A percentile compares a stretch with the other conserved stretches of the same genome.
phyloP scores from a whole-genome alignment of 1,140 invertebrate species.

The Vollenhovia emeryi region DNA sequence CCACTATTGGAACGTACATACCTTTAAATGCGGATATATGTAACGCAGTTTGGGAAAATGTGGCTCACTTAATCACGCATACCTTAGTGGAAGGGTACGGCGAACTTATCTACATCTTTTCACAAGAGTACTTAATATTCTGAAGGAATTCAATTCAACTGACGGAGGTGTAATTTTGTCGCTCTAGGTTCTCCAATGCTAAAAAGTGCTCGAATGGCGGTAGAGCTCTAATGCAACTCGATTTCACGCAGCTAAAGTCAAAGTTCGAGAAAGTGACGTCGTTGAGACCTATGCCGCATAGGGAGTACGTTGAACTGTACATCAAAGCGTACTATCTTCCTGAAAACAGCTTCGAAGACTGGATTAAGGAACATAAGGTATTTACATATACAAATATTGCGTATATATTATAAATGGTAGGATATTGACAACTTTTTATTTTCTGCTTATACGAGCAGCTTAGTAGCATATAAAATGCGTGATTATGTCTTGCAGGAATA shows the following conservation, averaged over 20 bases:
- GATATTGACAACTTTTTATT: conserved; percentile 32
- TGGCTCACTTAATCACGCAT: conserved; percentile 93
- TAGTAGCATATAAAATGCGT: neutral
- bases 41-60: conserved; percentile 93
- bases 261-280: conserved; percentile 95
- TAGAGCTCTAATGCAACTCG: conserved; percentile 98
- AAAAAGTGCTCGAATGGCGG: conserved; percentile 98
- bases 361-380: conserved; percentile 94
- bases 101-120: neutral
- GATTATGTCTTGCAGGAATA: conserved; percentile 90
- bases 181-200: conserved; percentile 92
- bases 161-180: neutral
- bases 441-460: neutral
- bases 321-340: conserved; percentile 98
- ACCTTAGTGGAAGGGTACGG: conserved; percentile 96
- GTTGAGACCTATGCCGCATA: conserved; percentile 94
- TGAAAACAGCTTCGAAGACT: conserved; percentile 94
- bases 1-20: conserved; percentile 89
- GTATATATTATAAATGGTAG: neutral
- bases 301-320: conserved; percentile 96
- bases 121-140: conserved; percentile 11
- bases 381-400: conserved; percentile 49
- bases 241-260: conserved; percentile 97
- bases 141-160: neutral
- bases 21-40: conserved; percentile 90